Evolutionary conservation across 2,113 vertebrate species (phyloP), one percentile per base, ranked within the genome.

Genomic region (Hipposideros armiger): DNA sequence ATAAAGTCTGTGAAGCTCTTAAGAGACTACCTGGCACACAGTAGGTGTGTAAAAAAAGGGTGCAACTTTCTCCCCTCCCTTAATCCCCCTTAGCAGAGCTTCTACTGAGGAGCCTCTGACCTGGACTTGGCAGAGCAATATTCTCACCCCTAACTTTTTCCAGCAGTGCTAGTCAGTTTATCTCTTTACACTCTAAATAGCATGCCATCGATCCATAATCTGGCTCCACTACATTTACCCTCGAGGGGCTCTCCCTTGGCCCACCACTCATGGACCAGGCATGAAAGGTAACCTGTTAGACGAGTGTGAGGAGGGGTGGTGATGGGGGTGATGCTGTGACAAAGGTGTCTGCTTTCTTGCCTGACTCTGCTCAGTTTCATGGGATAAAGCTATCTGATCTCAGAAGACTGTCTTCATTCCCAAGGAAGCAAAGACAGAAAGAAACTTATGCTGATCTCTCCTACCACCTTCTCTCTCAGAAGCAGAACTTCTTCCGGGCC

Each of bases 31-130:
- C 16, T 58, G 30, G 19, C 88, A 22, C 28, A 69, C 58, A 85
- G 8, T 0, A 30, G 11, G 19, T 70, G 6, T 45, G 28, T 26
- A 26, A 17, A 16, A 4, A 22, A 32, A n/a, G 32, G n/a, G 32
- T 30, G 14, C 36, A 0, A 1, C 22, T 26, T n/a, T 72, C 28
- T 40, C 50, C 26, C 20, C 11, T 52, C 11, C 11, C 36, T 40
- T 42, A 17, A 11, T 30, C 20, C 77, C 7, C 4, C 19, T n/a
- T 3, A 17, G 67, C n/a, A 58, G 30, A 56, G 30, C 9, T 45
- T 86, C 28, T 62, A n/a, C 10, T n/a, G 24, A 72, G 28, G 42
- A 56, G n/a, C 7, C 7, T 50, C 16, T 7, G 4, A 20, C 15
- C 24, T 87, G 36, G 14, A 36, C 2, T 4, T 26, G 10, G 26